A percentile compares a stretch with the other conserved stretches of the same genome.
Evolutionary conservation across 2,888 invertebrate genomes (phyloP).

Genomic region (Congeria kusceri): DNA sequence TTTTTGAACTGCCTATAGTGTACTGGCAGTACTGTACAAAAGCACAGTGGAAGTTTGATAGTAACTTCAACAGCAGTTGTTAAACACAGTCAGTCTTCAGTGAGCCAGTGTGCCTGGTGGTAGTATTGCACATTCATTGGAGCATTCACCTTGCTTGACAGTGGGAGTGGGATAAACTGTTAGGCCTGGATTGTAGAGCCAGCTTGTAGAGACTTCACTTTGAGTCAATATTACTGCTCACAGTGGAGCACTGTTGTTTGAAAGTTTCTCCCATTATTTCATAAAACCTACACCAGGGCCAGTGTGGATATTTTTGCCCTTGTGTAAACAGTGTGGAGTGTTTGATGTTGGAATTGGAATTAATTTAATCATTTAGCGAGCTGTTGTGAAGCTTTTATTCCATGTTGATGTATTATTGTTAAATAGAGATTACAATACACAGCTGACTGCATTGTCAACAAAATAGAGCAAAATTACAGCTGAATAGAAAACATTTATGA

Average conservation of each 20-base stretch:
- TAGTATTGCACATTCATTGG: slow-evolving; percentile 4
- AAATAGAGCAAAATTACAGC: slow-evolving; percentile 8
- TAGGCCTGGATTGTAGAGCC: no score
- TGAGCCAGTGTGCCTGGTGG: no score
- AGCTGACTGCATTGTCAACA: slow-evolving; percentile 25
- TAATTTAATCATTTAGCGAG: slow-evolving; percentile 30
- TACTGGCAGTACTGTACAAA: no score
- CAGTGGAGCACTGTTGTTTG: slow-evolving; percentile 11
- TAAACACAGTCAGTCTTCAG: no score
- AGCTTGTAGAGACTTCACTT: not conserved
- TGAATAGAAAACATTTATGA: slow-evolving; percentile 2
- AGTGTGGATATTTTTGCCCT: slow-evolving; percentile 30
- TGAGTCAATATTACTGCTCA: not conserved
- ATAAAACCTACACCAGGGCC: slow-evolving; percentile 7
- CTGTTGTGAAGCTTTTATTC: slow-evolving; percentile 22
- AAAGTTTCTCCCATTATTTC: slow-evolving; percentile 19
- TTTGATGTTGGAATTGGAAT: slow-evolving; percentile 14
- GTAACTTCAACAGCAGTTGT: no score
- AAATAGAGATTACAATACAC: slow-evolving; percentile 6
- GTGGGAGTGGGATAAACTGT: not conserved
- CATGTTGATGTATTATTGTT: slow-evolving; percentile 16
- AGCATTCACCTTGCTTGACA: slow-evolving; percentile 19
- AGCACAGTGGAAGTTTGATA: no score
- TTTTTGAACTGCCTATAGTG: no score
- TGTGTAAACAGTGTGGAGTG: slow-evolving; percentile 26